Conservation (phyloP, 2,113 vertebrate species). For the Aix galericulata region DNA sequence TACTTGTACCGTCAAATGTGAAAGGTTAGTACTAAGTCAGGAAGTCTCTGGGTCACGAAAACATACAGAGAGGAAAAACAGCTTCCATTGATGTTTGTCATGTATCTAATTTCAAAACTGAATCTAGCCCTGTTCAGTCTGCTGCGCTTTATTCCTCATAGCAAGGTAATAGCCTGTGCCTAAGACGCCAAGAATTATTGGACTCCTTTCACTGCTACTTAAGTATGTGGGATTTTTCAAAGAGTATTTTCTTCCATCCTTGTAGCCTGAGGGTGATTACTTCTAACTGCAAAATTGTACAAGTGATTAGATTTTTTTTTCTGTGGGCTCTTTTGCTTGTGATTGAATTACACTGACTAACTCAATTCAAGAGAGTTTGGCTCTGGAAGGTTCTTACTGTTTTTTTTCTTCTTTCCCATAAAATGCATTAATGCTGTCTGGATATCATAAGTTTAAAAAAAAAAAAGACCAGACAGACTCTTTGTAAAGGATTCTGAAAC, state of each 20-base stretch:
- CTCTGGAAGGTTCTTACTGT: neutral
- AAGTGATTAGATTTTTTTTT: neutral
- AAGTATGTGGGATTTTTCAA: neutral
- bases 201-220: neutral
- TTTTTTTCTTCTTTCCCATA: neutral
- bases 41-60: neutral
- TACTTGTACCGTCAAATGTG: neutral
- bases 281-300: neutral
- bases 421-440: neutral
- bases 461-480: neutral
- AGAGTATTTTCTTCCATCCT: neutral
- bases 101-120: fast-evolving
- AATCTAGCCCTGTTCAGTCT: neutral
- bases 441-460: neutral
- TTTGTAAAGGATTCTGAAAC: neutral
- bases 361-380: neutral
- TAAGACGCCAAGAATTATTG: neutral
- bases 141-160: neutral
- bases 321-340: neutral
- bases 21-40: slow-evolving; percentile 49
- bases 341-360: neutral
- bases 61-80: neutral
- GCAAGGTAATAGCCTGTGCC: neutral
- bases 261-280: neutral
- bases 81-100: neutral